A percentile compares a stretch with the other conserved stretches of the same genome.
phyloP scores from a whole-genome alignment of 2,888 invertebrate species.

The Cephalotes varians region DNA sequence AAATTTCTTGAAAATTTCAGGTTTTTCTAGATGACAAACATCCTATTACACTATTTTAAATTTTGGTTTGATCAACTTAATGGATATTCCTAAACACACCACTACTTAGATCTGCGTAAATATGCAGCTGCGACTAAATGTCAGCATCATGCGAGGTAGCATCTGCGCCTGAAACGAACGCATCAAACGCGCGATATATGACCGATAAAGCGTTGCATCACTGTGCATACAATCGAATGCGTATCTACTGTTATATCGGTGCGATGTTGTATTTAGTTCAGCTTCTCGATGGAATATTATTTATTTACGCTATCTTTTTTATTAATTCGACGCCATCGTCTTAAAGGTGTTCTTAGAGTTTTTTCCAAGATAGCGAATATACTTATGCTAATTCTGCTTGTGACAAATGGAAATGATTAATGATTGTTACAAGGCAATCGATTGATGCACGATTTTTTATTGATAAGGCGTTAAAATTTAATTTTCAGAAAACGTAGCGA shows the following conservation, averaged over 20 bases:
- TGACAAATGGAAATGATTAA: conserved; percentile 3
- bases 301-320: not conserved
- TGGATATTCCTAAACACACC: not conserved
- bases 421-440: not conserved
- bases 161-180: conserved; percentile 17
- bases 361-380: not conserved
- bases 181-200: conserved; percentile 43
- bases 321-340: too few species aligned
- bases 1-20: too few species aligned
- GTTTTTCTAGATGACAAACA: too few species aligned
- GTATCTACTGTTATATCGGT: not conserved
- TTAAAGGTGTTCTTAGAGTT: not conserved
- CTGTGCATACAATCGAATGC: conserved; percentile 15
- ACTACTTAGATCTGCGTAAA: conserved; percentile 10
- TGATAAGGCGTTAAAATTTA: conserved; percentile 13
- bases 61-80: not conserved
- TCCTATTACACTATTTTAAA: not conserved
- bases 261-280: not conserved
- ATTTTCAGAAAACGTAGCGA: conserved; percentile 1
- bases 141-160: conserved; percentile 7
- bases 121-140: conserved; percentile 16
- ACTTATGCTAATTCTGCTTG: not conserved
- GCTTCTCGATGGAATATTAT: not conserved
- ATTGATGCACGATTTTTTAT: not conserved
- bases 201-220: conserved; percentile 49